Evolutionary conservation across 2,113 vertebrate species (phyloP), one percentile per base, ranked within the genome.

Genomic region (Anhinga rufa): DNA sequence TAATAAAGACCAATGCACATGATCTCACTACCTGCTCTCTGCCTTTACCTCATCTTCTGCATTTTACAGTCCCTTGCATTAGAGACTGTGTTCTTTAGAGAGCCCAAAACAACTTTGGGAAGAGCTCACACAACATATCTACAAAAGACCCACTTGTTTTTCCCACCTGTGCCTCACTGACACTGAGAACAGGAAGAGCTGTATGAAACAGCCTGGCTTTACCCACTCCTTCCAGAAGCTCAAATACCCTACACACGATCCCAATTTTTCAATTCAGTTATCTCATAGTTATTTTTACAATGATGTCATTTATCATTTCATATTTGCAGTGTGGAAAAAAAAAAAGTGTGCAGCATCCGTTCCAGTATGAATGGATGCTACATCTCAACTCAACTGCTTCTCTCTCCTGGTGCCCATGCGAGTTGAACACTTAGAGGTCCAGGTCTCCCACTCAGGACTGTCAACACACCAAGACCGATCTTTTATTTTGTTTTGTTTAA

Each of bases 1-100:
- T 61, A 4, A 17, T 0, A 2, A 28, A n/a, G 51, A 36, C 6
- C 25, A 25, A 4, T 0, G 10, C 14, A 9, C 29, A 2, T 0
- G 3, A 51, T 14, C 28, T 58, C 54, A 28, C 24, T 6, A 19
- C 68, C 58, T 38, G 34, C 34, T 5, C 57, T 32, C 48, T 26
- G 61, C 26, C 12, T 42, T 58, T 13, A 14, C 49, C 36, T 10
- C 19, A 13, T 3, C 42, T 4, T 3, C 49, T 3, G 0, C 4
- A 4, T 3, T 13, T 31, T 4, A 10, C 36, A 17, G 3, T 7
- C 49, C 49, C 68, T 28, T 9, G 20, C 34, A 4, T 4, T 10
- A n/a, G 32, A 46, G 17, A 9, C 16, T 4, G 22, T 1, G 40
- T 19, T 77, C 38, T 10, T 6, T 17, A 38, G 20, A 54, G 58